Base-by-base conservation (phyloP, 2,888 invertebrate species). In the Eristalinus sepulchralis region DNA sequence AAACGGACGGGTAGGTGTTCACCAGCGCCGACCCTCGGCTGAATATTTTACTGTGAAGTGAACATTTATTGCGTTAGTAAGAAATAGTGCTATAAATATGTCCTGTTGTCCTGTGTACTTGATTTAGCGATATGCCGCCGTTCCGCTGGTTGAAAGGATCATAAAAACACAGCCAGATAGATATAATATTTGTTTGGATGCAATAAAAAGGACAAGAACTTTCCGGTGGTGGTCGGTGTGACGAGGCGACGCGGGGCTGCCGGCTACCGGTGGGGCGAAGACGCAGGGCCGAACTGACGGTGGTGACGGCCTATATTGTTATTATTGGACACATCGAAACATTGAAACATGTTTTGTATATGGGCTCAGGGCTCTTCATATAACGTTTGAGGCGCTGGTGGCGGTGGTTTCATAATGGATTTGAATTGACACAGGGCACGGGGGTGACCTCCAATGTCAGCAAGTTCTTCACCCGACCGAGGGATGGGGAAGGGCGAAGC, bases 21-120 rank as follows among this genome's bases (percentile, higher is more conserved):
- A 66, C 34, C 64, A 31, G 47, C n/a, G 39, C 31, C n/a, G 31
- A 8, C 72, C 55, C 66, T 20, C 60, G 22, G 72, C 24, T 59
- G 76, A 87, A 83, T 87, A 83, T 83, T 87, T 85, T 73, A 79
- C 86, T 71, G 63, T 90, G 68, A 90, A 90, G 89, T 90, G 90
- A 90, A 91, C 91, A 91, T 91, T 91, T 91, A 91, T 91, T 91
- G 91, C 91, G 91, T 90, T 91, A 88, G 89, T 89, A 89, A 88
- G 88, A 89, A 89, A 88, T 89, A 89, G 88, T 90, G 92, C 92
- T 90, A 92, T 92, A 92, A 92, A 92, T 92, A 92, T 92, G 92
- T 92, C 92, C 90, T 90, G 47, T 47, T 47, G 47, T 47, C 47
- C 47, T 47, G 47, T 47, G 91, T 90, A 90, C 91, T 92, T 92